A percentile compares a stretch with the other conserved stretches of the same genome.
phyloP scores from a whole-genome alignment of 2,797 vertebrate genomes.

The Eulemur albifrons region DNA sequence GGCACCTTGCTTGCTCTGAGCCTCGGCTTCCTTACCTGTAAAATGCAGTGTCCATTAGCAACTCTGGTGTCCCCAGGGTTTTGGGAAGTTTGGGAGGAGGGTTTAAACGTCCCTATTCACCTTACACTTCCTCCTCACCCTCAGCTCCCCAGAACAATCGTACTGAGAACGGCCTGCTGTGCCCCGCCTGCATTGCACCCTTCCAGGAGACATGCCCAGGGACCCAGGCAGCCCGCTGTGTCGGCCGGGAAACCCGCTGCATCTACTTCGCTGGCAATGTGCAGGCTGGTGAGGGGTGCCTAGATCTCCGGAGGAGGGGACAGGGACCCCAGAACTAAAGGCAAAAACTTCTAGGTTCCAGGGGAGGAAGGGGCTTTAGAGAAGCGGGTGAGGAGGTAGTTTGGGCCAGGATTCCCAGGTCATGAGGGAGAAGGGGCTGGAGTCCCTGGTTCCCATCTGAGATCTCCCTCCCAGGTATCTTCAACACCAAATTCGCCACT shows the following conservation, averaged over 20 bases:
- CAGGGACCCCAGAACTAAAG: not conserved
- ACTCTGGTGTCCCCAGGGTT: not conserved
- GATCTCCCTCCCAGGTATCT: conserved; percentile 41
- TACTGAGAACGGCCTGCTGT: conserved; percentile 61
- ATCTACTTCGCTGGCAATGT: conserved; percentile 68
- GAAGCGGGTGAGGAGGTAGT: not conserved
- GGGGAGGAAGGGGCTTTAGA: not conserved
- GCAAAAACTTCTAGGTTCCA: not conserved
- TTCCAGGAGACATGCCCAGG: conserved; percentile 50
- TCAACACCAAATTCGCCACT: conserved; percentile 66
- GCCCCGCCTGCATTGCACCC: conserved; percentile 59
- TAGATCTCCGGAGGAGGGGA: not conserved
- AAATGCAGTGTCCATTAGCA: not conserved
- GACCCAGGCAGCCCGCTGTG: conserved; percentile 34
- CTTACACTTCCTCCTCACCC: not conserved
- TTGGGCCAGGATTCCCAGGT: not conserved
- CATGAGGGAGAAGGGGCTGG: not conserved
- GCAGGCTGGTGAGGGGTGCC: conserved; percentile 65
- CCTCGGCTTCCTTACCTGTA: not conserved
- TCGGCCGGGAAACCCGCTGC: conserved; percentile 70
- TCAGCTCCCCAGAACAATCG: conserved; percentile 67
- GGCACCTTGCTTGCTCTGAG: not conserved
- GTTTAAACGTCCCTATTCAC: rapidly evolving
- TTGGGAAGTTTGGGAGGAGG: not conserved
- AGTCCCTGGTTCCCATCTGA: not conserved